Conservation (phyloP, 2,888 invertebrate species). For the Hetaerina titia region DNA sequence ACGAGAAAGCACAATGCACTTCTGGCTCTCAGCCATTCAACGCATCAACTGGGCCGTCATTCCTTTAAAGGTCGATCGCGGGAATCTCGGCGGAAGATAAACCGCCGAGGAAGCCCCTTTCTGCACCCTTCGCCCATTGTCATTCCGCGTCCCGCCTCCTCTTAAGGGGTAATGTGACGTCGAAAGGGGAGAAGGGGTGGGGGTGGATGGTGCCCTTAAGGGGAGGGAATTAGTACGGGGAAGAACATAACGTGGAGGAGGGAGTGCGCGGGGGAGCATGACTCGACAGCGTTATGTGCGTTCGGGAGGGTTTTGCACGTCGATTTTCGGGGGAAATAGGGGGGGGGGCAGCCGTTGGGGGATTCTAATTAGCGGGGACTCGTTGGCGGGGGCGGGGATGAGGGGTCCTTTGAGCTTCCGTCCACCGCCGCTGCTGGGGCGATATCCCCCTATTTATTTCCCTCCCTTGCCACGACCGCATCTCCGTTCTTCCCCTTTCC, state of each 20-base stretch:
- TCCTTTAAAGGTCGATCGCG: constrained; percentile 58
- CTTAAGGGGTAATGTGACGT: background rate
- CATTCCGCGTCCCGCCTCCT: constrained; percentile 33
- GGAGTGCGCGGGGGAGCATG: background rate
- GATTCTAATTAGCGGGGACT: constrained; percentile 60
- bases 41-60: constrained; percentile 52
- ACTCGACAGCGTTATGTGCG: background rate
- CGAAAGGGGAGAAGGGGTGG: background rate
- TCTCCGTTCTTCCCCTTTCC: background rate
- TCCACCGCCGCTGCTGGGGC: constrained; percentile 4
- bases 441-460: background rate
- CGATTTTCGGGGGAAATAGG: background rate
- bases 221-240: background rate
- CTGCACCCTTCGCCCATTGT: constrained; percentile 21
- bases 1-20: constrained; percentile 49
- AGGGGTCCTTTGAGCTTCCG: constrained; percentile 42
- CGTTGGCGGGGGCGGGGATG: background rate
- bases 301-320: constrained; percentile 28
- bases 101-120: background rate
- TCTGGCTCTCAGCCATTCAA: constrained; percentile 37
- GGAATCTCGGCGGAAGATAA: background rate
- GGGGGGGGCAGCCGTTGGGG: background rate
- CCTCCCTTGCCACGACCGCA: background rate
- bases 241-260: background rate
- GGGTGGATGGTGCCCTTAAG: background rate